Evolutionary conservation across 2,113 vertebrate genomes (phyloP).

Genomic region (Vidua chalybeata): DNA sequence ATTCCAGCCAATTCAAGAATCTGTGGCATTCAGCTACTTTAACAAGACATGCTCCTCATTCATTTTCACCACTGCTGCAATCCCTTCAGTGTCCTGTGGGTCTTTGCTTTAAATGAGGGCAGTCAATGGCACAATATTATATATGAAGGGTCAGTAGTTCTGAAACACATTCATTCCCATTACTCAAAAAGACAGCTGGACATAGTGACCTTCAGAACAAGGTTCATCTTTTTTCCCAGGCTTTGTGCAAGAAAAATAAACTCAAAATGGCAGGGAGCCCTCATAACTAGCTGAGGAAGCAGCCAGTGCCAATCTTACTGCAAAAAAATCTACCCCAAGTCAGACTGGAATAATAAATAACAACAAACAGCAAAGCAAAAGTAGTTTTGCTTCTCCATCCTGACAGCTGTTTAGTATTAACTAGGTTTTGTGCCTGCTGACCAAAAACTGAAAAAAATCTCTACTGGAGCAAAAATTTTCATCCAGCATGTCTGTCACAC

Average conservation of each 20-base stretch:
- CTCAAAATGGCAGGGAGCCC: not conserved
- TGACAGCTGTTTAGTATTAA: not conserved
- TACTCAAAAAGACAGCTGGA: not conserved
- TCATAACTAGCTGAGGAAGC: not conserved
- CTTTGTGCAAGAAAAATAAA: slow-evolving; percentile 52
- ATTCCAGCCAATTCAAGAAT: not conserved
- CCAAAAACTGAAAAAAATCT: not conserved
- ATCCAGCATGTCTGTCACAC: not conserved
- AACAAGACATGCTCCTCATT: not conserved
- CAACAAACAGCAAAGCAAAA: not conserved
- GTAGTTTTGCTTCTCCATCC: not conserved
- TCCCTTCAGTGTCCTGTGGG: not conserved
- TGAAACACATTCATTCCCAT: not conserved
- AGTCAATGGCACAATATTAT: not conserved
- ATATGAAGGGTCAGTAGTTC: not conserved
- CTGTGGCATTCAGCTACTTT: not conserved
- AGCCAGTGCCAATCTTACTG: not conserved
- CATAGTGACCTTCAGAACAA: slow-evolving; percentile 1
- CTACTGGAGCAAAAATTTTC: not conserved
- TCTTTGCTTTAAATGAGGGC: not conserved
- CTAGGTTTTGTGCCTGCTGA: not conserved
- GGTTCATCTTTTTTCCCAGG: slow-evolving; percentile 26
- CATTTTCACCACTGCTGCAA: not conserved
- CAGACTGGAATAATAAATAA: not conserved
- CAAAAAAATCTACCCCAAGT: not conserved